A percentile compares a stretch with the other conserved stretches of the same genome.
These are phyloP conservation scores for Zaprionus ornatus DNA, from an alignment of 1,140 invertebrate genomes.

Conservation along the genomic window DNA sequence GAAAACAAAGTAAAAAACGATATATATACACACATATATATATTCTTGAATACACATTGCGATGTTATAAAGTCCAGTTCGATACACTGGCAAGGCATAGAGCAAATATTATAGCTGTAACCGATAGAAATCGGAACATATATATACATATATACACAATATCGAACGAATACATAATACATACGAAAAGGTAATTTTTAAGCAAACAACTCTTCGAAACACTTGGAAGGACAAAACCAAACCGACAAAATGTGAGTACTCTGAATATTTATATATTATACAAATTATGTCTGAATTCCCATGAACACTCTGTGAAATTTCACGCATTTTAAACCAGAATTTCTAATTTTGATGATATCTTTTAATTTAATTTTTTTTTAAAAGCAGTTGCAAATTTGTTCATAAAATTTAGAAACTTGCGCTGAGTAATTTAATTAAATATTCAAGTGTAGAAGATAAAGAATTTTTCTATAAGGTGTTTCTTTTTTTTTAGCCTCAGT, in stretches of 20 bases:
- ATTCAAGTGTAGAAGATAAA: not conserved
- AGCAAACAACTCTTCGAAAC: not conserved
- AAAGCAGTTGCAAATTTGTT: not conserved
- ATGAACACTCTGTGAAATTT: not conserved
- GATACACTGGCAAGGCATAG: not conserved
- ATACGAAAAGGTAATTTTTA: not conserved
- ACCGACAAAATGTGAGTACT: conserved; percentile 25
- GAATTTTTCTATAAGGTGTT: not conserved
- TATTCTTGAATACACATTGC: not conserved
- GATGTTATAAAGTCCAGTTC: not conserved
- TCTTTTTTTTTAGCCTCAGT: no score
- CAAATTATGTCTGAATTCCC: not conserved
- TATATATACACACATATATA: not conserved
- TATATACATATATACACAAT: not conserved
- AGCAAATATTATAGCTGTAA: not conserved
- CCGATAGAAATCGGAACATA: not conserved
- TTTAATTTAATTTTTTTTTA: not conserved
- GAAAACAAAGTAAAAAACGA: no score
- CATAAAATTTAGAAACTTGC: not conserved
- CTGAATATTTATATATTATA: not conserved
- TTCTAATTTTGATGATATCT: not conserved
- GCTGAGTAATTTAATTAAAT: no score
- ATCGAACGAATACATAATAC: not conserved
- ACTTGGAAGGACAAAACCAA: conserved; percentile 1
- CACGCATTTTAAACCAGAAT: not conserved